Evolutionary conservation across 2,888 invertebrate species (phyloP).

Genomic region (Liodrosophila aerea): DNA sequence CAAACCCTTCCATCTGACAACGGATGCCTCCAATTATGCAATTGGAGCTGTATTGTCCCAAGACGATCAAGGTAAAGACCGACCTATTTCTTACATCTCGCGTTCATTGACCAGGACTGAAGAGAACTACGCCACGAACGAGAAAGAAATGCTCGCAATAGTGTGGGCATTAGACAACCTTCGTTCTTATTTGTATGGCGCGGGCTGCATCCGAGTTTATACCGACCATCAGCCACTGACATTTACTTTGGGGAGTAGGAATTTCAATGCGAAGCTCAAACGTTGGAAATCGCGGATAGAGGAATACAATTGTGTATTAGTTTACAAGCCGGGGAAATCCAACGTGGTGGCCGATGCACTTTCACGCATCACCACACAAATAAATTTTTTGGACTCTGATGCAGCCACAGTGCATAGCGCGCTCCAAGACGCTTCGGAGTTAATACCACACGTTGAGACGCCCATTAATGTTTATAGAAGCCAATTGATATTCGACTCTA

Average conservation of each 20-base stretch:
- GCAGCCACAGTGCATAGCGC: neutral
- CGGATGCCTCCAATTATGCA: conserved; percentile 9
- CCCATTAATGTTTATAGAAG: neutral
- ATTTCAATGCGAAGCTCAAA: neutral
- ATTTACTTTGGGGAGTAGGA: neutral
- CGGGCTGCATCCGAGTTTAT: neutral
- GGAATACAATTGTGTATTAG: neutral
- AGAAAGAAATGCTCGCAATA: too few relatives aligned
- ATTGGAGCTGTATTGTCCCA: conserved; percentile 19
- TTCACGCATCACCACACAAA: neutral
- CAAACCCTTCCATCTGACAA: conserved; percentile 20
- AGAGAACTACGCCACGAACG: too few relatives aligned
- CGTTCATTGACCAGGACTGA: conserved; percentile 6
- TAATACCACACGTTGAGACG: neutral
- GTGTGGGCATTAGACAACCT: too few relatives aligned
- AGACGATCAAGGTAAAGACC: conserved; percentile 1
- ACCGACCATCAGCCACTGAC: neutral
- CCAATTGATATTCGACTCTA: neutral
- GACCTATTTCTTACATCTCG: conserved; percentile 16
- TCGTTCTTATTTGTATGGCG: too few relatives aligned
- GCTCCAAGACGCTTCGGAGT: neutral
- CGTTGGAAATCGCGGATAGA: neutral
- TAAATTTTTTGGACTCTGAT: neutral
- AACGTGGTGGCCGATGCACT: neutral
- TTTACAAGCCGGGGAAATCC: neutral